These are phyloP conservation scores for Pteropus alecto DNA, from an alignment of 2,113 vertebrate genomes.

Conservation along the genomic window DNA sequence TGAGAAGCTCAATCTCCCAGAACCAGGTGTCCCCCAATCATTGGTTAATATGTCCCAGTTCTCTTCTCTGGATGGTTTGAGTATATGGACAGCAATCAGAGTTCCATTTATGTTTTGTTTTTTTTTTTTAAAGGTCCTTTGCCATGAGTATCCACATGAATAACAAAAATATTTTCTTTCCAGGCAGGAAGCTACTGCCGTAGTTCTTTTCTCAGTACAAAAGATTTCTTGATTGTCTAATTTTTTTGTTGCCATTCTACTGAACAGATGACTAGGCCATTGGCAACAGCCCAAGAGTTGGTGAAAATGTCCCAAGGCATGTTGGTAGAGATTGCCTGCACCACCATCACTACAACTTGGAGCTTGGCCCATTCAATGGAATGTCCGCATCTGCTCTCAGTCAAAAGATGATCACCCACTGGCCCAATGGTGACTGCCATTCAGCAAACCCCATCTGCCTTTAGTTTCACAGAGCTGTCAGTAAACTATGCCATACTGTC, in stretches of 20 bases:
- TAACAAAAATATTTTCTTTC: not conserved
- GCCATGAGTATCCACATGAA: not conserved
- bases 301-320: not conserved
- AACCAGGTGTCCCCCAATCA: not conserved
- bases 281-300: not conserved
- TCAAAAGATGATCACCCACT: not conserved
- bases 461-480: not conserved
- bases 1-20: not conserved
- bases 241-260: not conserved
- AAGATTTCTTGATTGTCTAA: not conserved
- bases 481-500: not conserved
- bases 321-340: not conserved
- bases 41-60: not conserved
- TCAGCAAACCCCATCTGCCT: not conserved
- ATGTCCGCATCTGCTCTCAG: not conserved
- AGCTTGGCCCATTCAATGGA: not conserved
- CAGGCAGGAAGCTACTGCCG: not conserved
- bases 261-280: not conserved
- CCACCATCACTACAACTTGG: not conserved
- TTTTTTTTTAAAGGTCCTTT: not conserved
- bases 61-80: not conserved
- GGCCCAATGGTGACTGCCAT: not conserved
- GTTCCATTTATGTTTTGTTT: not conserved
- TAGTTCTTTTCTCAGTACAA: not conserved
- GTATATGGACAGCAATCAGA: not conserved